Percentiles rank a stretch among this genome's conserved stretches.
These are phyloP conservation scores for Neodon shergylaensis DNA, from an alignment of 2,113 vertebrate species.

Conservation along the genomic window DNA sequence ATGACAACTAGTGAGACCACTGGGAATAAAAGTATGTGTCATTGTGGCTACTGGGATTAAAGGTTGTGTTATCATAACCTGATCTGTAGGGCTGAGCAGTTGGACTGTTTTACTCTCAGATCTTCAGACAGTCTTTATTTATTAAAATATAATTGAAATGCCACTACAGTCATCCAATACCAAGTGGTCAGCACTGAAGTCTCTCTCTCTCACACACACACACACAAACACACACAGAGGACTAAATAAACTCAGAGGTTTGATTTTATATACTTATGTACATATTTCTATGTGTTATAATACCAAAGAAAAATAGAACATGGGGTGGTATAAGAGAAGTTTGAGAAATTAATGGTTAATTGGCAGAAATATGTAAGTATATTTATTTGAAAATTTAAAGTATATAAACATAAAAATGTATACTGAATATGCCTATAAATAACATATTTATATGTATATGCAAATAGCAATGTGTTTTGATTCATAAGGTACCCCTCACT, in stretches of 20 bases:
- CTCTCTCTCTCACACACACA: too few species aligned
- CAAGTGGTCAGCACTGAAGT: not conserved
- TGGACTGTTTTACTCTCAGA: too few species aligned
- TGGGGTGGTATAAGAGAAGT: rapidly evolving
- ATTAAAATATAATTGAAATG: too few species aligned
- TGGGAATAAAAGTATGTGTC: too few species aligned
- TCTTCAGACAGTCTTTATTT: too few species aligned
- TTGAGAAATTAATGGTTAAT: not conserved
- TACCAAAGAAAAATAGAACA: not conserved
- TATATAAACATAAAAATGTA: not conserved
- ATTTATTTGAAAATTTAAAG: not conserved
- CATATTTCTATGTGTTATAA: not conserved
- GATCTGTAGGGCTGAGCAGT: too few species aligned
- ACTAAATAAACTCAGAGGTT: not conserved
- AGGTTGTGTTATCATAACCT: too few species aligned
- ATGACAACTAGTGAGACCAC: too few species aligned
- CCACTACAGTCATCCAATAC: too few species aligned
- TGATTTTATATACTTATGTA: not conserved
- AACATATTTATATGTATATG: not conserved
- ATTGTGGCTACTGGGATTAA: too few species aligned
- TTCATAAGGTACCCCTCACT: not conserved
- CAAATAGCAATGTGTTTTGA: not conserved
- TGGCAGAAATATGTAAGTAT: not conserved
- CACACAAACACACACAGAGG: too few species aligned
- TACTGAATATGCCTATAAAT: not conserved